Conservation (phyloP, 2,797 vertebrate species). For the Zenarchopterus dispar region DNA sequence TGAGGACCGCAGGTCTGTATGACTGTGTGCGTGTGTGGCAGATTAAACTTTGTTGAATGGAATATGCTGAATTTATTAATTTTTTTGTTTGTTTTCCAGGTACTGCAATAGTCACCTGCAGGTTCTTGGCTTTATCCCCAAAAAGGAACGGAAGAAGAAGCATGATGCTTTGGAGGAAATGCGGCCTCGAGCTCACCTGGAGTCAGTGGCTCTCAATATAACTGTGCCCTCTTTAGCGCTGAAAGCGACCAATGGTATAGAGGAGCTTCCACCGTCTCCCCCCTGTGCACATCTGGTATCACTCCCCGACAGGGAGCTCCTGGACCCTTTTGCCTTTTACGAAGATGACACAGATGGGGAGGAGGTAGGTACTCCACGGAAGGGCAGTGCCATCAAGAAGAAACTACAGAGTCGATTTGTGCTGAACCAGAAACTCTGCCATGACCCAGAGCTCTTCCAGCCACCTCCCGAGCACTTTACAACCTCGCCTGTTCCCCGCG, state of each 20-base stretch:
- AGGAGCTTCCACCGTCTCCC: conserved; percentile 93
- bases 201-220: conserved; percentile 96
- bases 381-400: conserved; percentile 89
- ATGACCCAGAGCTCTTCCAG: conserved; percentile 85
- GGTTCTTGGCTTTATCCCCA: conserved; percentile 99
- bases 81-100: conserved; percentile 76
- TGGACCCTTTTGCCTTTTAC: conserved; percentile 97
- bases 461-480: conserved; percentile 96
- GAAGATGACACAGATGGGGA: conserved; percentile 88
- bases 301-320: conserved; percentile 90
- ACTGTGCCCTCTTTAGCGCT: conserved; percentile 94
- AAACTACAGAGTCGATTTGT: conserved; percentile 92
- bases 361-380: conserved; percentile 87
- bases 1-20: conserved; percentile 94
- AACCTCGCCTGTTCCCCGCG: conserved; percentile 86
- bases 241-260: conserved; percentile 94
- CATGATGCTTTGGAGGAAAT: conserved; percentile 94
- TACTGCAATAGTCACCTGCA: conserved; percentile 99
- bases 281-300: conserved; percentile 89
- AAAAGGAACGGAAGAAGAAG: conserved; percentile 99
- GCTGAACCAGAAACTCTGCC: conserved; percentile 90
- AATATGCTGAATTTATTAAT: conserved; percentile 22
- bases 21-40: conserved; percentile 1
- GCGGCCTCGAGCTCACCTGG: conserved; percentile 91
- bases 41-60: not conserved